Evolutionary conservation across 1,140 invertebrate genomes (phyloP).

Genomic region (Homarus americanus): DNA sequence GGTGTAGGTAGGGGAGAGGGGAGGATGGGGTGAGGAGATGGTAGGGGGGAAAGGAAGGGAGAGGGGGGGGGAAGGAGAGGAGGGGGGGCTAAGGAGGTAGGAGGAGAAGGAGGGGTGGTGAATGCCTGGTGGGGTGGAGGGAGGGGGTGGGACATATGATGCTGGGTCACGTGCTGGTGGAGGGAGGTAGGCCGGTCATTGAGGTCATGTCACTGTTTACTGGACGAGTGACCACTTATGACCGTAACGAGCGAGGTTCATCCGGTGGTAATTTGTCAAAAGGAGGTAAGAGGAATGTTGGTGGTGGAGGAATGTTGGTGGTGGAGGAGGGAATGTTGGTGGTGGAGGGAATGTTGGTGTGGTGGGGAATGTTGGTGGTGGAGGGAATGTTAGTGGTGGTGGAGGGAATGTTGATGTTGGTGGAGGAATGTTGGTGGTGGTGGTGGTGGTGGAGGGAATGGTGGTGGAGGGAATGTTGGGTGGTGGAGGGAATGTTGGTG

Average conservation of each 20-base stretch:
- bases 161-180: slow-evolving; percentile 25
- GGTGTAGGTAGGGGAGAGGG: not conserved
- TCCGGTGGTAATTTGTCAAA: slow-evolving; percentile 24
- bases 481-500: not conserved
- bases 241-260: not conserved
- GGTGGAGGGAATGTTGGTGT: not conserved
- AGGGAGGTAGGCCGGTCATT: not conserved
- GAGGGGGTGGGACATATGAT: slow-evolving; percentile 12
- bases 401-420: too few relatives aligned
- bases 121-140: not conserved
- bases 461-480: not conserved
- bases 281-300: not conserved
- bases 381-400: not conserved
- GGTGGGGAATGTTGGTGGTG: not conserved
- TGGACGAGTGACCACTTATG: not conserved
- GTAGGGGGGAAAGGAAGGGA: not conserved
- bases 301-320: not conserved
- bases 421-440: not conserved
- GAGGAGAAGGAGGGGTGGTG: not conserved
- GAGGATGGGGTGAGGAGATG: not conserved
- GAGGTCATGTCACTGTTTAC: slow-evolving; percentile 14
- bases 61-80: not conserved
- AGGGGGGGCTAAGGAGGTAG: not conserved
- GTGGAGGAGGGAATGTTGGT: not conserved
- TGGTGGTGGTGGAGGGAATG: not conserved